A percentile compares a stretch with the other conserved stretches of the same genome.
Conservation (phyloP, 2,797 vertebrate species). For the Pteropus rufus region DNA sequence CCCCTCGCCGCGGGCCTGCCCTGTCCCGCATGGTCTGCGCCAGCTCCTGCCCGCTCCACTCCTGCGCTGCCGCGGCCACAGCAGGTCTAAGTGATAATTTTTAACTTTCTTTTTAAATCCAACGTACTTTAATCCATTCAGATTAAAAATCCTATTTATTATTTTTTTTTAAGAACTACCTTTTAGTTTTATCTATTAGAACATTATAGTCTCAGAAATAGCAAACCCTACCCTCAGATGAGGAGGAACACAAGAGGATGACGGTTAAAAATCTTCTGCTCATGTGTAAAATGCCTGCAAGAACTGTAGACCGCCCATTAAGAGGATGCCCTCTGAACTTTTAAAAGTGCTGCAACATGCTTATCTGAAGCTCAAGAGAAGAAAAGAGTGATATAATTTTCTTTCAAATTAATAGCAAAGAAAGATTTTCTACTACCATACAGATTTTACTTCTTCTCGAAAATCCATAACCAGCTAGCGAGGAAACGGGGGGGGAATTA, state of each 20-base stretch:
- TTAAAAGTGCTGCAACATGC: constrained; percentile 55
- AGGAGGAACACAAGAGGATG: neutral
- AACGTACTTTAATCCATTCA: constrained; percentile 33
- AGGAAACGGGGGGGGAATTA: neutral
- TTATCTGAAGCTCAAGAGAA: constrained; percentile 47
- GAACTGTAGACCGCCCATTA: constrained; percentile 2
- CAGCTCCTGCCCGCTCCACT: too few relatives aligned
- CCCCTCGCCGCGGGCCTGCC: too few relatives aligned
- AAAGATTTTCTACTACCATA: constrained; percentile 60
- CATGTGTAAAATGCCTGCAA: constrained; percentile 13
- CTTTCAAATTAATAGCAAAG: constrained; percentile 71
- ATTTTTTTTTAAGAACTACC: neutral
- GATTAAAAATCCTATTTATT: neutral
- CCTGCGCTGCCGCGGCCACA: neutral
- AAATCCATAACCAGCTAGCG: constrained; percentile 10
- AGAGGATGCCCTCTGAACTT: constrained; percentile 41
- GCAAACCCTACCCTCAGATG: neutral
- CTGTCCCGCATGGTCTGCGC: too few relatives aligned
- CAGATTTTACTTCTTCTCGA: constrained; percentile 21
- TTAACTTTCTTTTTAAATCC: neutral
- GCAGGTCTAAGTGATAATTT: neutral
- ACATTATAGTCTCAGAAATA: neutral
- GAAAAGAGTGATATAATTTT: constrained; percentile 55
- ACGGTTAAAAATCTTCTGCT: neutral
- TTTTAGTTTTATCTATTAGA: constrained; percentile 28